Base-by-base conservation (phyloP, 1,140 invertebrate species). In the Drosophila ambigua region DNA sequence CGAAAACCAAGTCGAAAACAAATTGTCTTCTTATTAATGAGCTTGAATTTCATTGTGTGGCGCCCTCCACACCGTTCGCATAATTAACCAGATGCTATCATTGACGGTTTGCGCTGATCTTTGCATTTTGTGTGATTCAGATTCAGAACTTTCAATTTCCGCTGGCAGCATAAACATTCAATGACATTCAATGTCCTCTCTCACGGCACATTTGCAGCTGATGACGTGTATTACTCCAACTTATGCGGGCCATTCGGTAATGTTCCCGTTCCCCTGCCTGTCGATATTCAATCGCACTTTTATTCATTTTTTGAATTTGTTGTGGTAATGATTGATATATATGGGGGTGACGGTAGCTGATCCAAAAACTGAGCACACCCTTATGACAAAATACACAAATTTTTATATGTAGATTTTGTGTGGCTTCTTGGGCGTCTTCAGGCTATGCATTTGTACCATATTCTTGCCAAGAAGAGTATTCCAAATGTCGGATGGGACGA, bases 141-240 rank as follows among this genome's bases (percentile, higher is more conserved):
- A 60, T 76, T 71, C 58, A 54, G 53, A 55, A 65, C 60, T 41
- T 50, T 71, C 58, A 23, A 55, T 50, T 64, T 75, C 63, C 72
- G 79, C 79, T 83, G 79, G 79, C 71, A 79, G 75, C 26, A 79
- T 83, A 83, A 83, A 79, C 71, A 75, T 35, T 35, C 35, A 66
- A 72, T 63, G 50, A 55, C 62, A 62, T 63, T 73, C n/a, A 50
- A 15, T 51, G 54, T 63, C 69, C 48, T 60, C 24, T 59, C 39
- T 28, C 23, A 39, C 7, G 26, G 13, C 28, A 23, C 61, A 62
- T 78, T 62, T 71, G 74, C 79, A 82, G 79, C 52, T 83, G 79
- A 75, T 83, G 79, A 82, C 50, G 72, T 13, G 59, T 53, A 55
- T n/a, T 53, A 52, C n/a, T 44, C 20, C 26, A 35, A 43, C 2